These are phyloP conservation scores for Epistrophe eligans DNA, from an alignment of 2,888 invertebrate genomes.

Conservation along the genomic window DNA sequence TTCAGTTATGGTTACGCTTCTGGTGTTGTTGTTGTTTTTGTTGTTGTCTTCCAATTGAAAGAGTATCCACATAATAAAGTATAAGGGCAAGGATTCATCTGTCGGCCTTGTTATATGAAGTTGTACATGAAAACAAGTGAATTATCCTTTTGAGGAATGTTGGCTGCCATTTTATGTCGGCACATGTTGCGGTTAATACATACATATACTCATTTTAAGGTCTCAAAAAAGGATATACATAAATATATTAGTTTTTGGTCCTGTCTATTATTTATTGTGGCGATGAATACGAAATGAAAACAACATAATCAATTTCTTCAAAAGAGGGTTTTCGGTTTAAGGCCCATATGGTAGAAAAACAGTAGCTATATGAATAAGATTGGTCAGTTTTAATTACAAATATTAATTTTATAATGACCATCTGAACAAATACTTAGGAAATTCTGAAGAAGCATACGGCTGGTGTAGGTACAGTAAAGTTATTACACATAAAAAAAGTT, in stretches of 20 bases:
- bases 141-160: slow-evolving; percentile 61
- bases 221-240: slow-evolving; percentile 59
- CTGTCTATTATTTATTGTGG: slow-evolving; percentile 64
- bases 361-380: slow-evolving; percentile 8
- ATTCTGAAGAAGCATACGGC: too few species aligned
- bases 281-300: slow-evolving; percentile 69
- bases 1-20: slow-evolving; percentile 58
- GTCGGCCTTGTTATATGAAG: slow-evolving; percentile 19
- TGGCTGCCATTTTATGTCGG: slow-evolving; percentile 44
- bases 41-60: slow-evolving; percentile 56
- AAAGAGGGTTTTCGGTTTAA: neutral
- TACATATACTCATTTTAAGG: slow-evolving; percentile 45
- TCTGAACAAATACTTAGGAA: too few species aligned
- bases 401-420: neutral
- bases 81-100: slow-evolving; percentile 52
- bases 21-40: slow-evolving; percentile 43
- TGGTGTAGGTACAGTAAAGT: too few species aligned
- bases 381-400: neutral
- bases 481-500: too few species aligned
- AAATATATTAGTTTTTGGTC: slow-evolving; percentile 47
- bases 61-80: slow-evolving; percentile 14
- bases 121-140: slow-evolving; percentile 56
- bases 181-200: slow-evolving; percentile 72
- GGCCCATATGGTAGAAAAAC: neutral
- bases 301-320: slow-evolving; percentile 65